Conservation (phyloP, 2,888 invertebrate species). For the Graphium colonna region DNA sequence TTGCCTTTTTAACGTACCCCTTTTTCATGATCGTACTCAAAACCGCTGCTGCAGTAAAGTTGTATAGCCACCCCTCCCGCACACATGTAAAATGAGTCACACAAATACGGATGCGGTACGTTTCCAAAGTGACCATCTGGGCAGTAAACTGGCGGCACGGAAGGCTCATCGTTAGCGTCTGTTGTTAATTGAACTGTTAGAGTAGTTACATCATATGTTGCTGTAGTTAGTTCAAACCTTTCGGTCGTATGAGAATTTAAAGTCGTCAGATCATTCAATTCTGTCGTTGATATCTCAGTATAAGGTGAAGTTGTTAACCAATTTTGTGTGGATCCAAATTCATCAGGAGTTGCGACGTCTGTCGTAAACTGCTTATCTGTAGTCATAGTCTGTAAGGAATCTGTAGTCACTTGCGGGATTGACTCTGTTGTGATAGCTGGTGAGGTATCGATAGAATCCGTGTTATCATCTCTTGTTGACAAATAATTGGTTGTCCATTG, state of each 20-base stretch:
- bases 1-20: slow-evolving; percentile 9
- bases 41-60: slow-evolving; percentile 27
- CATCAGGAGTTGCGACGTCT: no score
- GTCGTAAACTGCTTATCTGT: no score
- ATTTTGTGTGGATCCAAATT: no score
- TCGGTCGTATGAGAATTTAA: neutral
- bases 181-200: slow-evolving; percentile 7
- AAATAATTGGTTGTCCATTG: neutral
- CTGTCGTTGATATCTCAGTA: neutral
- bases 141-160: no score
- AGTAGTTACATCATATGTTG: slow-evolving; percentile 4
- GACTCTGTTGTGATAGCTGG: neutral
- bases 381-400: no score
- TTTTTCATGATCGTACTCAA: no score
- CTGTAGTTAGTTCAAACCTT: slow-evolving; percentile 8
- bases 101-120: no score
- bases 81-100: no score
- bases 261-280: neutral
- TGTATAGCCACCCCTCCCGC: no score
- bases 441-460: neutral
- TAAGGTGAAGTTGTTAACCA: neutral
- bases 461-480: neutral
- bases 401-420: no score
- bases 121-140: no score
- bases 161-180: slow-evolving; percentile 8